Conservation (phyloP, 2,888 invertebrate genomes). For the Parelbella ahira region DNA sequence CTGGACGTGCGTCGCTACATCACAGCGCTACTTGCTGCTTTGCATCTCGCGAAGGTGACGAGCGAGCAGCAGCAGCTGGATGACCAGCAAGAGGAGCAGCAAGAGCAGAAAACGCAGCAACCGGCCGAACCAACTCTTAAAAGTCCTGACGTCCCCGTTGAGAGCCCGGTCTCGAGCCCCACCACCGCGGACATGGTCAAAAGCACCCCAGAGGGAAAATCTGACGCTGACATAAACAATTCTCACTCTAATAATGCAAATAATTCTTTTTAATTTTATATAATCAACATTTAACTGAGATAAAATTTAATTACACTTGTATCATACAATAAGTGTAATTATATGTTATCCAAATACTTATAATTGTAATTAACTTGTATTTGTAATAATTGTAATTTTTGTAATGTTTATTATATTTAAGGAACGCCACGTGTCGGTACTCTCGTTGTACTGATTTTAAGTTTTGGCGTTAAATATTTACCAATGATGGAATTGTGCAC, state of each 20-base stretch:
- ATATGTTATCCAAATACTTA: no score
- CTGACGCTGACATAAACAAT: slow-evolving; percentile 41
- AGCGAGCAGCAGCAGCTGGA: slow-evolving; percentile 53
- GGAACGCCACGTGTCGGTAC: slow-evolving; percentile 13
- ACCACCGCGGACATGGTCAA: slow-evolving; percentile 55
- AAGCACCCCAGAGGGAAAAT: slow-evolving; percentile 63
- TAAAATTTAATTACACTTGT: no score
- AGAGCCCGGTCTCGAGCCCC: slow-evolving; percentile 27
- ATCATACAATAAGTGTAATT: no score
- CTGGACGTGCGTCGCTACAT: slow-evolving; percentile 67
- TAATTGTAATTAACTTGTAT: no score
- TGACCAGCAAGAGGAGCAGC: slow-evolving; percentile 21
- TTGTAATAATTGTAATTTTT: slow-evolving; percentile 5
- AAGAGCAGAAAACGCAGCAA: no score
- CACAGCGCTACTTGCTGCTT: slow-evolving; percentile 62
- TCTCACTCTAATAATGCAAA: slow-evolving; percentile 38
- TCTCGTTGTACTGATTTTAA: slow-evolving; percentile 11
- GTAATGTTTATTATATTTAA: slow-evolving; percentile 16
- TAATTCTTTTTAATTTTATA: slow-evolving; percentile 14
- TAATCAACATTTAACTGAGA: no score
- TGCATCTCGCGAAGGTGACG: slow-evolving; percentile 67
- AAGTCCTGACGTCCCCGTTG: slow-evolving; percentile 40
- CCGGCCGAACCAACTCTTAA: slow-evolving; percentile 37
- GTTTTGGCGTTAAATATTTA: no score
- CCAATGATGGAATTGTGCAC: no score